Conservation (phyloP, 2,888 invertebrate species). For the Pherbina coryleti region DNA sequence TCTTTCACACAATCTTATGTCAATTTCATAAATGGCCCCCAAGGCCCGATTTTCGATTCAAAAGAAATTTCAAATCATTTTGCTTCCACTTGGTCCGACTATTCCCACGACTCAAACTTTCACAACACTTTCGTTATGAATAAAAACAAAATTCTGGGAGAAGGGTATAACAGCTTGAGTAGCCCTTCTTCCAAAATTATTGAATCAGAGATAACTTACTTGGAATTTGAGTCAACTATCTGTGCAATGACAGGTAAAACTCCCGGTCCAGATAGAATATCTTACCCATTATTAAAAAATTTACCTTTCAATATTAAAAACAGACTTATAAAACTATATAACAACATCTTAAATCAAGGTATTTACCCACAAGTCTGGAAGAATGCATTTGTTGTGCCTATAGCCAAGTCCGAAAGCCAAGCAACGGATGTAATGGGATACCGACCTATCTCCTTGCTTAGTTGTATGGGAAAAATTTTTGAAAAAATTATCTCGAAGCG, state of each 20-base stretch:
- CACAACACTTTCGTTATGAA: neutral
- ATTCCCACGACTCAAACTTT: neutral
- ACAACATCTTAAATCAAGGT: conserved; percentile 11
- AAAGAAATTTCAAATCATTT: conserved; percentile 1
- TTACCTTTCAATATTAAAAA: neutral
- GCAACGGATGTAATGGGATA: neutral
- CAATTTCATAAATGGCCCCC: neutral
- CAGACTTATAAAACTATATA: neutral
- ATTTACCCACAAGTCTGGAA: conserved; percentile 1
- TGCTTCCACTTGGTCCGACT: neutral
- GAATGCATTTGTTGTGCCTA: neutral
- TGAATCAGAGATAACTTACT: neutral
- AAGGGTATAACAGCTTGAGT: neutral
- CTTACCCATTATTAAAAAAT: neutral
- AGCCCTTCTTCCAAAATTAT: neutral
- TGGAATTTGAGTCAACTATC: neutral
- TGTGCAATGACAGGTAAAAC: neutral
- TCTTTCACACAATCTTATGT: neutral
- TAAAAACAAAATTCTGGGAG: neutral
- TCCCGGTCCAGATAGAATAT: neutral
- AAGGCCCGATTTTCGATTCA: neutral
- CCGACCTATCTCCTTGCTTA: neutral
- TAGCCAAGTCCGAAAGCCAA: neutral
- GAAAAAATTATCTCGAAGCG: neutral
- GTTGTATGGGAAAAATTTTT: conserved; percentile 18